Evolutionary conservation across 2,888 invertebrate species (phyloP).

Genomic region (Synanthedon andrenaeformis): DNA sequence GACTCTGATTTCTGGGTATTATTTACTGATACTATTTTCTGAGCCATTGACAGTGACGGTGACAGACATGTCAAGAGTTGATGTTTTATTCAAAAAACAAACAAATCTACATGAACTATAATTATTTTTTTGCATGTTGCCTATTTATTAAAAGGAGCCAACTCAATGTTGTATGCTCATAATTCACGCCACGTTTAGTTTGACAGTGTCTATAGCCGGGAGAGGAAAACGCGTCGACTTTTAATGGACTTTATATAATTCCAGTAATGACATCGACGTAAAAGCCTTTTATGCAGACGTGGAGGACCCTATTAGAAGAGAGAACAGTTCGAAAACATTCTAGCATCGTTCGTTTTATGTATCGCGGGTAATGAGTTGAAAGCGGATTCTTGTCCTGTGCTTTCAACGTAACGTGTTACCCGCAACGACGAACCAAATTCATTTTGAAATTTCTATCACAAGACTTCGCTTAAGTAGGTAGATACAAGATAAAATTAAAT

Average conservation of each 20-base stretch:
- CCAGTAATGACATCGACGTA: not conserved
- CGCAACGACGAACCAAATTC: conserved; percentile 5
- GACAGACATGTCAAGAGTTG: too few species aligned
- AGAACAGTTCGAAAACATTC: conserved; percentile 3
- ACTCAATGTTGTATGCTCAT: not conserved
- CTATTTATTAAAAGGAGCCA: not conserved
- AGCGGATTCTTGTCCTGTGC: conserved; percentile 11
- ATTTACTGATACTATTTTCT: too few species aligned
- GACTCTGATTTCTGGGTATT: too few species aligned
- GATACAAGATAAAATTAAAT: too few species aligned
- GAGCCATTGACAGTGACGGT: too few species aligned
- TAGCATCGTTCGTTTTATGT: conserved; percentile 5
- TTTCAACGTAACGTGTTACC: conserved; percentile 7
- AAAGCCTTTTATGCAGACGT: conserved; percentile 1
- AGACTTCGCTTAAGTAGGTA: not conserved
- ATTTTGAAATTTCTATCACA: conserved; percentile 3
- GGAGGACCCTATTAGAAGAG: conserved; percentile 4
- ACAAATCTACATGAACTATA: too few species aligned
- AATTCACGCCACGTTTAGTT: conserved; percentile 1
- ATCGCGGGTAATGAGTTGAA: conserved; percentile 10
- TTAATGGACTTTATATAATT: not conserved
- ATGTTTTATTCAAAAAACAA: too few species aligned
- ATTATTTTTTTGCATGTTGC: too few species aligned
- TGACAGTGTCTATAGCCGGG: conserved; percentile 1
- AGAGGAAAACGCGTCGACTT: not conserved